Base-by-base conservation (phyloP, 2,888 invertebrate genomes). In the Pachydiplax longipennis region DNA sequence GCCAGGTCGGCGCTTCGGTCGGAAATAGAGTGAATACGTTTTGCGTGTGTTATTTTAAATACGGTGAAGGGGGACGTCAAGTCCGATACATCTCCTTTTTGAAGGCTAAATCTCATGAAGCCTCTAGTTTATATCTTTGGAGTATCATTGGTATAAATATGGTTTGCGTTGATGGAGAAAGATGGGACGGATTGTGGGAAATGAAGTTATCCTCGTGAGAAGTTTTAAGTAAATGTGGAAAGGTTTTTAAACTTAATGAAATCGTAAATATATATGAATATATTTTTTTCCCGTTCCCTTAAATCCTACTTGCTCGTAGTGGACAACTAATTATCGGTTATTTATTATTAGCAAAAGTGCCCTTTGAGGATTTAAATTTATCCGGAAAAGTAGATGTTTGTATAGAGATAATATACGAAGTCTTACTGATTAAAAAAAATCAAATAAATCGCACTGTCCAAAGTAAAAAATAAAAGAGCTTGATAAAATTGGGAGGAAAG, bases 141-240 rank as follows among this genome's bases (percentile, higher is more conserved):
- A 73, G 61, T 61, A 22, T 87, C 65, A 87, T 87, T n/a, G 87
- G 61, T 37, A 31, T 73, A 73, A 73, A 73, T n/a, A 73, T 31
- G 73, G 73, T 31, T 73, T 31, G 73, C 31, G 25, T 73, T 73
- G 31, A 73, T 73, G 25, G 73, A 73, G 73, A 73, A 15, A 73
- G 73, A 73, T 73, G 73, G 73, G 73, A 73, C 15, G 73, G 73
- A 31, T 12, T 13, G 31, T 31, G 73, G 73, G 73, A 73, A 31
- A 73, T 73, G 73, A 73, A 87, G 87, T 37, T 87, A 61, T 65
- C 65, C 58, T 65, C 61, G 61, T 58, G 87, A 87, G 61, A 87
- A 61, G 87, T 87, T 87, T 87, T 65, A 35, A 61, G 31, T 31
- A 73, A 73, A 31, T 25, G 25, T 25, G n/a, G 31, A 73, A 73